phyloP scores from a whole-genome alignment of 1,140 invertebrate species.

The Periplaneta americana region DNA sequence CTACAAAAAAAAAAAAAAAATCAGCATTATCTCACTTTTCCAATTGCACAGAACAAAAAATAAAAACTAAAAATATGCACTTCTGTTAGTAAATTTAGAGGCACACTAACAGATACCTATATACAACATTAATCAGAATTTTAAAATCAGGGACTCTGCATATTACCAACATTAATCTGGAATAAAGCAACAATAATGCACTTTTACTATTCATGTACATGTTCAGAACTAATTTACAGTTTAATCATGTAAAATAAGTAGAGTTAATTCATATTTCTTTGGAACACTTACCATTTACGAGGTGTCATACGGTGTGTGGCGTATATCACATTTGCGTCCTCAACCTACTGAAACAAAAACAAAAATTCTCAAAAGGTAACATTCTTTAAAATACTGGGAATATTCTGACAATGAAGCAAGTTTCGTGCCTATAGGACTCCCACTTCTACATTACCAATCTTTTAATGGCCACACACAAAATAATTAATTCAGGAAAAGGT shows the following conservation, averaged over 20 bases:
- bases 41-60: neutral
- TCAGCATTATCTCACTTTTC: neutral
- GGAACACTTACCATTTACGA: neutral
- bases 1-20: neutral
- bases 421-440: too few relatives aligned
- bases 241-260: neutral
- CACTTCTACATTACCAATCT: too few relatives aligned
- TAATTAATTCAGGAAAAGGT: too few relatives aligned
- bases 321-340: neutral
- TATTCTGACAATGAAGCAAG: too few relatives aligned
- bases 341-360: neutral
- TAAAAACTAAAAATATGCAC: neutral
- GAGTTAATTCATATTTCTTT: too few relatives aligned
- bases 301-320: neutral
- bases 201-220: neutral
- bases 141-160: neutral
- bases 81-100: neutral
- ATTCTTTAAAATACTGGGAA: neutral
- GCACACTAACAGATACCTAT: neutral
- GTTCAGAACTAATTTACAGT: neutral
- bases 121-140: neutral
- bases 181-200: neutral
- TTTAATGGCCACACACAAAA: too few relatives aligned
- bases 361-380: neutral
- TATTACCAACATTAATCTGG: neutral